Base-by-base conservation (phyloP, 1,140 invertebrate species). In the Papilio polyxenes region DNA sequence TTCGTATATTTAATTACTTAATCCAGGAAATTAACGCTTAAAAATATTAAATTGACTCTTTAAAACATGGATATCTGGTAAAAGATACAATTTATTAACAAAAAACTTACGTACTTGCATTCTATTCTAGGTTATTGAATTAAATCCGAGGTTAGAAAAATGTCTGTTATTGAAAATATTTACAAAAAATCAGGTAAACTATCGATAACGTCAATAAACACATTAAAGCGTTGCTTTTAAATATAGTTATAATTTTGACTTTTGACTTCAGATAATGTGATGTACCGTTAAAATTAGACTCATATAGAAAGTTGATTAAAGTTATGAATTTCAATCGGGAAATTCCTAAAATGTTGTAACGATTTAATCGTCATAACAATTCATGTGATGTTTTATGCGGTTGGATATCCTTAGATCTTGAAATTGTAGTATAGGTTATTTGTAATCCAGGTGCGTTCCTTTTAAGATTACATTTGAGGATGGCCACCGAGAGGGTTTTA, bases 271-370 rank as follows among this genome's bases (percentile, higher is more conserved):
- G 20, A 15, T 13, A 65, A 65, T 9, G 62, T 13, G 4, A 31
- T 20, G 56, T 65, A 65, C 62, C 62, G 62, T 65, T 65, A 65
- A 31, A 65, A 65, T 65, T 65, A 65, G 62, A 9, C 62, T 65
- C 31, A 9, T 65, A 65, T 3, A 15, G 9, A 2, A 62, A 17
- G 56, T 5, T 62, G 59, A 62, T 62, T 62, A 62, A 62, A 7
- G 20, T 10, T 10, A 31, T 15, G 5, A 44, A 44, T 53, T 65
- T 65, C 20, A 11, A 23, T 31, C 31, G 23, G 62, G 23, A 13
- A 65, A 31, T 65, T 65, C 62, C 10, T 65, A 20, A 59, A 59
- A 59, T 59, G 2, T 59, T 59, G 56, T 7, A 17, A 20, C 8
- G 56, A 59, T 20, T 59, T 20, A 59, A 59, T 59, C 49, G 49